Conservation (phyloP, 2,797 vertebrate genomes). For the Pipistrellus kuhlii region DNA sequence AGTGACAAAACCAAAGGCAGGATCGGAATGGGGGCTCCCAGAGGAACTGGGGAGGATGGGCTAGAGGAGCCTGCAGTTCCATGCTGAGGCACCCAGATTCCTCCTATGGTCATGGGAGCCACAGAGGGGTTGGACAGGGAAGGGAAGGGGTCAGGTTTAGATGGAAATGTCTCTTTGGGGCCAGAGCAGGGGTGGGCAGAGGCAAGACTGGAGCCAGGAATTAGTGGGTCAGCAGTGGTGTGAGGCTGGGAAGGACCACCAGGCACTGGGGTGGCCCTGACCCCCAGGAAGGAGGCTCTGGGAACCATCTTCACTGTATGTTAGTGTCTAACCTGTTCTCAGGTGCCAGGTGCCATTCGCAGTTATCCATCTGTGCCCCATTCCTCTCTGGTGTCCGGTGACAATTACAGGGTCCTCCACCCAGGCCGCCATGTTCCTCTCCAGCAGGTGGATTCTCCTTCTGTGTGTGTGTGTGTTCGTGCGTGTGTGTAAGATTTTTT, state of each 20-base stretch:
- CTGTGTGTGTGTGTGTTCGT: neutral
- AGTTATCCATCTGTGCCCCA: neutral
- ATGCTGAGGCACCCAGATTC: neutral
- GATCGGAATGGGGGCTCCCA: too few relatives aligned
- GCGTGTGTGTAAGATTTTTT: neutral
- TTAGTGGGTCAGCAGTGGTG: neutral
- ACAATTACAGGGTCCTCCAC: neutral
- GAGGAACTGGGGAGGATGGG: neutral
- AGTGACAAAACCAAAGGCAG: neutral
- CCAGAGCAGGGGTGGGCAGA: neutral
- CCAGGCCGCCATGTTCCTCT: neutral
- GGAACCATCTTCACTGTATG: neutral
- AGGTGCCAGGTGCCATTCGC: neutral
- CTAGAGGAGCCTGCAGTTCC: neutral
- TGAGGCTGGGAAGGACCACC: neutral
- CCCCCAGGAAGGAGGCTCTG: neutral
- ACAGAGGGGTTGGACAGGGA: neutral
- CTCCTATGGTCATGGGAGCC: neutral
- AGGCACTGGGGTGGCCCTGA: neutral
- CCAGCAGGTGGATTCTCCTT: neutral
- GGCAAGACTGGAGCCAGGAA: neutral
- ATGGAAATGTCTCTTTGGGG: neutral
- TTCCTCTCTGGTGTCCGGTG: neutral
- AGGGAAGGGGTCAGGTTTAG: fast-evolving
- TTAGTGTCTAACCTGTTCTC: neutral